A percentile compares a stretch with the other conserved stretches of the same genome.
These are phyloP conservation scores for Myripristis murdjan DNA, from an alignment of 2,797 vertebrate species.

Conservation along the genomic window DNA sequence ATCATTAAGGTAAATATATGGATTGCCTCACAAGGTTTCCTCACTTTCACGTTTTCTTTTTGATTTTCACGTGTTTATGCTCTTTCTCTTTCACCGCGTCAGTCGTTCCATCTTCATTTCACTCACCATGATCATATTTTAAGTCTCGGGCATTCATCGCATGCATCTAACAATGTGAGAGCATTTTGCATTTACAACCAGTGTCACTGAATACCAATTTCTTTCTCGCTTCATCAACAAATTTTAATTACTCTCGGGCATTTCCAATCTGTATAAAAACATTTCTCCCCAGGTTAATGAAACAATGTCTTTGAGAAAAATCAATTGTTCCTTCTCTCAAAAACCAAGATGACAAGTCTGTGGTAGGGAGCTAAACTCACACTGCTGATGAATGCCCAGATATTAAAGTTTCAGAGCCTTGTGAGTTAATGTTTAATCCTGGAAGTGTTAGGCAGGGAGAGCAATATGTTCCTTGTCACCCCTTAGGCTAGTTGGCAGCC, in stretches of 20 bases:
- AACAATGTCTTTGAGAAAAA: conserved; percentile 34
- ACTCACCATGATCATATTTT: conserved; percentile 4
- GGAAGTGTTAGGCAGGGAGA: conserved; percentile 71
- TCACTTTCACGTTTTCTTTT: no score
- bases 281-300: conserved; percentile 39
- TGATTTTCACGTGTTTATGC: conserved; percentile 12
- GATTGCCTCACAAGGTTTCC: conserved; percentile 16
- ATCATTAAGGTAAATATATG: conserved; percentile 1
- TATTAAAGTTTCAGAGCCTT: conserved; percentile 82
- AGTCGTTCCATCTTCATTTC: conserved; percentile 26
- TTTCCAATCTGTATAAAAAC: conserved; percentile 9
- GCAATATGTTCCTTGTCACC: conserved; percentile 84
- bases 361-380: conserved; percentile 30
- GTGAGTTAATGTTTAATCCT: conserved; percentile 86
- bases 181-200: conserved; percentile 10
- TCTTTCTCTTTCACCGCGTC: neutral
- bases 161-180: conserved; percentile 5
- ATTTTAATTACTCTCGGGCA: conserved; percentile 15
- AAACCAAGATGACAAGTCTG: conserved; percentile 32
- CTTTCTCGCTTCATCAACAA: conserved; percentile 6
- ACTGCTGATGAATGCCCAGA: conserved; percentile 60
- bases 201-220: conserved; percentile 11
- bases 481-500: conserved; percentile 78
- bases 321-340: conserved; percentile 26
- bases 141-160: conserved; percentile 17